phyloP scores from a whole-genome alignment of 2,797 vertebrate genomes.

The Protosalanx chinensis region DNA sequence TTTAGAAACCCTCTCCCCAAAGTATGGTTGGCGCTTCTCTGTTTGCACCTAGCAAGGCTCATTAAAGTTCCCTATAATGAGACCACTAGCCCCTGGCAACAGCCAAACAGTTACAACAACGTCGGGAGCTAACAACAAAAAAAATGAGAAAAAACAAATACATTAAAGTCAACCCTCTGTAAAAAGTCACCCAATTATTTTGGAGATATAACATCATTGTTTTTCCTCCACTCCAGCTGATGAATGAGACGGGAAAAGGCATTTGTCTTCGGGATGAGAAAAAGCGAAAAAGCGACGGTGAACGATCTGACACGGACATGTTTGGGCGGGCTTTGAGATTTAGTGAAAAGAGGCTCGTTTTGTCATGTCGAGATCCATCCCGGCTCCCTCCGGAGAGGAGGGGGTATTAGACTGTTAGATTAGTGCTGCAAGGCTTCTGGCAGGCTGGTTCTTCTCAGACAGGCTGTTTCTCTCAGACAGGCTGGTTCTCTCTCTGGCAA shows the following conservation, averaged over 20 bases:
- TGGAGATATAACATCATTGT: constrained; percentile 33
- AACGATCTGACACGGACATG: too few species aligned
- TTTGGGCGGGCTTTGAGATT: too few species aligned
- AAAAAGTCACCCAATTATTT: constrained; percentile 57
- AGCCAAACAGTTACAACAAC: constrained; percentile 36
- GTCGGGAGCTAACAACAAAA: too few species aligned
- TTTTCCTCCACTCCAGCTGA: not conserved
- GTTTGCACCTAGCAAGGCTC: constrained; percentile 33
- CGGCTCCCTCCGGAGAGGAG: constrained; percentile 18
- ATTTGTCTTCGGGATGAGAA: too few species aligned
- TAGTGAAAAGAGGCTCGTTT: too few species aligned
- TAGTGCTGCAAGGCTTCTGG: too few species aligned
- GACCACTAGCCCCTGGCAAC: constrained; percentile 44
- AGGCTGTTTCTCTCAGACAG: too few species aligned
- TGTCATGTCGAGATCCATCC: too few species aligned
- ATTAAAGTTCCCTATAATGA: constrained; percentile 61
- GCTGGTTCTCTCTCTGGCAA: too few species aligned
- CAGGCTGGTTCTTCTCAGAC: too few species aligned
- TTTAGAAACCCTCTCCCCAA: constrained; percentile 44
- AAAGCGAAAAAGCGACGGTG: too few species aligned
- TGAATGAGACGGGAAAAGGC: too few species aligned
- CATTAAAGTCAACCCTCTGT: constrained; percentile 29
- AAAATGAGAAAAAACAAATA: not conserved
- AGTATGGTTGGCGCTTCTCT: not conserved
- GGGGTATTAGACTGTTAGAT: not conserved